Evolutionary conservation across 2,888 invertebrate genomes (phyloP), one percentile per base, ranked within the genome.

Genomic region (Nudaria mundana): DNA sequence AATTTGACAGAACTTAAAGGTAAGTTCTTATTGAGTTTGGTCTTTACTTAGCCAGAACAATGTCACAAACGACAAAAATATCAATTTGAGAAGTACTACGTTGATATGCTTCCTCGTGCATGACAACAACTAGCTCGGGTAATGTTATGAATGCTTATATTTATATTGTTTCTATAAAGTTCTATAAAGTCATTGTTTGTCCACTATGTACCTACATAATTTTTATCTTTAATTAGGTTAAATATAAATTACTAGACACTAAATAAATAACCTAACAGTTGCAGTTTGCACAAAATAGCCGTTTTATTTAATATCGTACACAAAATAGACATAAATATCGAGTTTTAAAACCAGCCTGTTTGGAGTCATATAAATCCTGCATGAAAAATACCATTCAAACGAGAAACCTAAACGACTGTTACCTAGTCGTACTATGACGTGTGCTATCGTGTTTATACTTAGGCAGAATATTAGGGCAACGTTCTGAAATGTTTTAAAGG

Each of bases 1-100:
- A 71, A 76, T 68, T 72, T 61, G 66, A 76, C 58, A 58, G 59
- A 67, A 72, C 65, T 75, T 74, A 41, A 40, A 30, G 23, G 8
- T 39, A 67, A 75, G 71, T 65, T 68, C 66, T 56, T 53, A 50
- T 73, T 73, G 64, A 76, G 53, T 73, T 72, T 58, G 57, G 54
- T 58, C 68, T 70, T 48, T n/a, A 33, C 40, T 37, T 41, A 15
- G 29, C 11, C 20, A 5, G 20, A 20, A 20, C n/a, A n/a, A n/a
- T n/a, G n/a, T n/a, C n/a, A n/a, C n/a, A n/a, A n/a, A n/a, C n/a
- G n/a, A n/a, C n/a, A n/a, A n/a, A n/a, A n/a, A n/a, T n/a, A n/a
- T n/a, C n/a, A n/a, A n/a, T n/a, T n/a, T n/a, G n/a, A n/a, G n/a
- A n/a, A n/a, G n/a, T n/a, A n/a, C n/a, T n/a, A n/a, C n/a, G n/a